These are phyloP conservation scores for Branchipolynoe longqiensis DNA, from an alignment of 2,888 invertebrate species.

Conservation along the genomic window DNA sequence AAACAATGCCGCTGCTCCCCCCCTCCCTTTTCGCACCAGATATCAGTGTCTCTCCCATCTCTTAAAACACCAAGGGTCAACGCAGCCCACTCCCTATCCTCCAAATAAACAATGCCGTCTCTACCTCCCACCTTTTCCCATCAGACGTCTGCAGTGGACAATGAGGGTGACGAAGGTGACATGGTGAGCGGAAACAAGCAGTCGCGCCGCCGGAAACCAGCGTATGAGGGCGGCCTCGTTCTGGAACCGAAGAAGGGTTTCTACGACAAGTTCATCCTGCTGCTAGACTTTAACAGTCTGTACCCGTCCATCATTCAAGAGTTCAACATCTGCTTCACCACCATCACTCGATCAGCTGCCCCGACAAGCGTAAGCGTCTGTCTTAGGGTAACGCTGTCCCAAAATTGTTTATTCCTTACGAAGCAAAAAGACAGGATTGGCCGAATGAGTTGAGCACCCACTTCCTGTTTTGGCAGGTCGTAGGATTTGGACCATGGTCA, in stretches of 20 bases:
- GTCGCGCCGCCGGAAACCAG: conserved; percentile 85
- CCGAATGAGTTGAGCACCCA: no score
- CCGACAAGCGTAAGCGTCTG: conserved; percentile 26
- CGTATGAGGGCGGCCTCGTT: conserved; percentile 95
- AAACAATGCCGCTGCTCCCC: no score
- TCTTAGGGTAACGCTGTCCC: no score
- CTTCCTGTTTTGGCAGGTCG: no score
- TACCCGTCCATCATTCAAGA: conserved; percentile 99
- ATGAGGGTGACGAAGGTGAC: conserved; percentile 74
- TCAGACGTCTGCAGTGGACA: conserved; percentile 17
- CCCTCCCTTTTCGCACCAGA: no score
- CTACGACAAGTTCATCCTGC: conserved; percentile 95
- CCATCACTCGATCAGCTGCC: conserved; percentile 81
- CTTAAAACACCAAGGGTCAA: no score
- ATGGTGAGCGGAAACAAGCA: conserved; percentile 70
- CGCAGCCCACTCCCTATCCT: no score
- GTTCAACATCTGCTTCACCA: conserved; percentile 99
- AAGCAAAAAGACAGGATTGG: no score
- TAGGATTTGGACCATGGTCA: no score
- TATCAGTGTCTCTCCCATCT: no score
- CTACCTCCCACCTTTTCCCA: not conserved
- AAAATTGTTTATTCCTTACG: no score
- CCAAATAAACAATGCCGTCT: no score
- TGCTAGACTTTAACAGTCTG: conserved; percentile 99
- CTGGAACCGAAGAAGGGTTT: conserved; percentile 97